Evolutionary conservation across 2,888 invertebrate genomes (phyloP), one percentile per base, ranked within the genome.

Genomic region (Aphidius colemani): DNA sequence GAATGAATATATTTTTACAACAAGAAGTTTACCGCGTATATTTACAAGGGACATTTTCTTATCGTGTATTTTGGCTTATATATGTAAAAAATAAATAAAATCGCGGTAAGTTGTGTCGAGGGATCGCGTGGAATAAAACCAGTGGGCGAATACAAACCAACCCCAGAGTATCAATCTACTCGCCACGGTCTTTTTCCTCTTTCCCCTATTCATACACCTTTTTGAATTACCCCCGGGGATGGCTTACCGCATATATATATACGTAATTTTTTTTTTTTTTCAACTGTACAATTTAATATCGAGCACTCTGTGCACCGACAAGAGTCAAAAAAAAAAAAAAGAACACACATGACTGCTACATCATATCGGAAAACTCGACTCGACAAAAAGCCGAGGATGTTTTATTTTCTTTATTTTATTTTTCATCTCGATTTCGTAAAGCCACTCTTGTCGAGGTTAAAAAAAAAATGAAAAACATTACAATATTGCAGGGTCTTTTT

Each of bases 11-110:
- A 18, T 30, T 30, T 30, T 30, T 5, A 30, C 30, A 30, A 5
- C 30, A 30, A 30, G 30, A 30, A 30, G 5, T 30, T 30, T 30
- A 30, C 30, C 30, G 74, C 76, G 73, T 80, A 80, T 78, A 79
- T 80, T 80, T 73, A 71, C 69, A 70, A 73, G 64, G 72, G 62
- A 72, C 71, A 75, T 75, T 75, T 78, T 75, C 79, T 80, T 80
- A 80, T 80, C 80, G 75, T 67, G 67, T 63, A 53, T 61, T 63
- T 66, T 67, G 66, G 62, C 69, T 72, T 78, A 74, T 77, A 30
- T 30, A 78, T 74, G 78, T 74, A 77, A 78, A n/a, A 80, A 79
- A 74, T 74, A 72, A 78, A 78, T 78, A 77, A 79, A 79, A 78
- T 75, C 75, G 74, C 71, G 69, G 72, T 76, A 78, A 79, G 76